Conservation (phyloP, 2,113 vertebrate species). For the Narcine bancroftii region DNA sequence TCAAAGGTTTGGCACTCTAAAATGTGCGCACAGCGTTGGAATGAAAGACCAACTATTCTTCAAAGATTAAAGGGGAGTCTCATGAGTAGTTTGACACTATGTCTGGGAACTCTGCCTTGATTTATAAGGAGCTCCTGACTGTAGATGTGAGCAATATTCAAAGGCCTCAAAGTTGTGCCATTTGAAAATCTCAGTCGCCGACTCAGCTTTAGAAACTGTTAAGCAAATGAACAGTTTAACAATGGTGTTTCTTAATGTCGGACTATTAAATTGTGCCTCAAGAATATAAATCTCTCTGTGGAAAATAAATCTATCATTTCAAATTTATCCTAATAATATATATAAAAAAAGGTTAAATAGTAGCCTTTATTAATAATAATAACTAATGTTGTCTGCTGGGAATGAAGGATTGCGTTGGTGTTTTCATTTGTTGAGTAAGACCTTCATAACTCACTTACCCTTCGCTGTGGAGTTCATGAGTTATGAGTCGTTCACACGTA, state of each 20-base stretch:
- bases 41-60: constrained; percentile 8
- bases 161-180: not conserved
- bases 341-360: constrained; percentile 13
- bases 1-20: not conserved
- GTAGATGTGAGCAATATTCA: not conserved
- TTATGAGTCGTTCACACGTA: not conserved
- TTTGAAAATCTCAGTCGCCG: not conserved
- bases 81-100: not conserved
- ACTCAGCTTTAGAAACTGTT: not conserved
- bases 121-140: constrained; percentile 29
- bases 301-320: constrained; percentile 25
- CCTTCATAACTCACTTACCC: not conserved
- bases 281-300: constrained; percentile 11
- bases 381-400: not conserved
- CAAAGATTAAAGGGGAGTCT: not conserved
- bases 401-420: not conserved
- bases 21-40: not conserved
- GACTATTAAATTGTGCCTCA: constrained; percentile 5
- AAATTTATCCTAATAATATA: constrained; percentile 20
- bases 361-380: not conserved
- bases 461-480: not conserved
- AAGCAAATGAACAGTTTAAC: not conserved
- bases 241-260: not conserved
- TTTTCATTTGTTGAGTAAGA: constrained; percentile 12
- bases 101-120: not conserved